Evolutionary conservation across 1,140 invertebrate genomes (phyloP), one percentile per base, ranked within the genome.

Genomic region (Triops longicaudatus): DNA sequence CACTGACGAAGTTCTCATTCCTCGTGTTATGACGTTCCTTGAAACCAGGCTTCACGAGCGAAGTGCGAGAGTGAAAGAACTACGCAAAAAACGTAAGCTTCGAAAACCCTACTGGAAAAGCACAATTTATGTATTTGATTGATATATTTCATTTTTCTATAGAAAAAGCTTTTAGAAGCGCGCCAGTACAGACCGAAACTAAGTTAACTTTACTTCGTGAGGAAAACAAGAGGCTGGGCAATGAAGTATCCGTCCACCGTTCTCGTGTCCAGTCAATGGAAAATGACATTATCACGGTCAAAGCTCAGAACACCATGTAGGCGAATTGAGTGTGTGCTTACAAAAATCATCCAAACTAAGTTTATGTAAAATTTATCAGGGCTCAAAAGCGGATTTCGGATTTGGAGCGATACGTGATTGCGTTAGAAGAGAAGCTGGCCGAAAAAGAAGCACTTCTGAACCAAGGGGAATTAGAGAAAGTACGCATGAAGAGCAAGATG

Each of bases 361-460:
- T 63, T 63, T 63, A 6, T 63, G 17, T 44, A 12, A n/a, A 37
- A n/a, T 63, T 63, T 63, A n/a, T 12, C 50, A 22, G 50, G 50
- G 9, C 50, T 63, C 26, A 17, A 5, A 42, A n/a, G 5, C 41
- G 26, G 1, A 10, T 27, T 31, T 37, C 14, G 0, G 74, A 75
- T 28, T 27, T 44, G 74, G 41, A 42, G 17, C 22, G 50, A 17
- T 44, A 41, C 14, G 73, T 41, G 10, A 14, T 14, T n/a, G 73
- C 42, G 11, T 43, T 76, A 10, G 37, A 76, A 76, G 75, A 76
- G 37, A 71, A 82, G 79, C 74, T 79, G 31, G 81, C 81, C 22
- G 82, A 82, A 50, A 80, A 80, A 73, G 80, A 81, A 75, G 50
- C 80, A 71, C 78, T 79, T 6, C 77, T 94, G 0, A 78, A 78